Evolutionary conservation across 2,797 vertebrate genomes (phyloP).

Genomic region (Psittacula derbiana): DNA sequence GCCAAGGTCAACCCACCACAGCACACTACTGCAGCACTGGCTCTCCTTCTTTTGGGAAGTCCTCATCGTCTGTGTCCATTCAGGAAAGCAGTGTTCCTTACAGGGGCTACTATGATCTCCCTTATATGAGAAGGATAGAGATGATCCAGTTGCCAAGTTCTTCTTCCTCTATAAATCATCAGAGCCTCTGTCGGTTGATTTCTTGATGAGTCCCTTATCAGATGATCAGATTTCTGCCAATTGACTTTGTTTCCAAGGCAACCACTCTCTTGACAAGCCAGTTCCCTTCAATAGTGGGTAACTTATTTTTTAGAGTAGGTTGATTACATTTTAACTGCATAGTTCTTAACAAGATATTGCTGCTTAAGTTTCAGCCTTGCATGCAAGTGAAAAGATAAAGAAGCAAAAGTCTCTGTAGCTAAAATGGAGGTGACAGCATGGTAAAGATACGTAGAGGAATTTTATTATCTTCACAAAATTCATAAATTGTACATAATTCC

Average conservation of each 20-base stretch:
- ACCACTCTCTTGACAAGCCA: conserved; percentile 47
- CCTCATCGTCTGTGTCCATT: not conserved
- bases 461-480: not conserved
- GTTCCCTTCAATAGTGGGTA: conserved; percentile 39
- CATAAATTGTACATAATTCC: not conserved
- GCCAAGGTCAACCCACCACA: not conserved
- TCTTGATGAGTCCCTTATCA: conserved; percentile 46
- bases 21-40: not conserved
- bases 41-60: not conserved
- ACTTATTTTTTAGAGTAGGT: conserved; percentile 41
- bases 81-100: not conserved
- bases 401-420: not conserved
- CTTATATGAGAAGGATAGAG: not conserved
- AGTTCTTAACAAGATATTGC: conserved; percentile 1
- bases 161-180: conserved; percentile 13
- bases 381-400: not conserved
- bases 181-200: conserved; percentile 29
- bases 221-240: conserved; percentile 49
- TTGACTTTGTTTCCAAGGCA: conserved; percentile 63
- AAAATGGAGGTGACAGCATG: not conserved
- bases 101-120: not conserved
- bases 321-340: conserved; percentile 47
- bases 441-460: not conserved
- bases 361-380: not conserved
- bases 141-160: not conserved